These are phyloP conservation scores for Protobothrops flavoviridis DNA, from an alignment of 2,113 vertebrate genomes.

Conservation along the genomic window DNA sequence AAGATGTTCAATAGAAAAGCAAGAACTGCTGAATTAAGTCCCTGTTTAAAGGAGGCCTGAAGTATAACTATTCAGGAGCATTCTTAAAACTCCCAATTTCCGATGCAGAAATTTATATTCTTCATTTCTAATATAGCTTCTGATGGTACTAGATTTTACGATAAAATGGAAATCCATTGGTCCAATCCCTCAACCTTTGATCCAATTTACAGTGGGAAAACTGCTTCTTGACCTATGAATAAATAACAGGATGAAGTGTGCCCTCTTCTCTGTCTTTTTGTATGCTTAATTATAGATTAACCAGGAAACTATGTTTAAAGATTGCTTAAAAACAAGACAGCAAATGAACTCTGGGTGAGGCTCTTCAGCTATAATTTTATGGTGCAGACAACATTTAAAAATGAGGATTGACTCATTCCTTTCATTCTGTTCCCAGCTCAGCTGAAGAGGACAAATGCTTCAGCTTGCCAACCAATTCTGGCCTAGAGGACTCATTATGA, in stretches of 20 bases:
- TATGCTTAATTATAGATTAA: not conserved
- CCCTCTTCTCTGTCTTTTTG: not conserved
- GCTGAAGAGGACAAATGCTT: not conserved
- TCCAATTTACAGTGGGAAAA: not conserved
- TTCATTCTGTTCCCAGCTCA: not conserved
- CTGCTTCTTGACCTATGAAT: not conserved
- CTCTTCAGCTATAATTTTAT: not conserved
- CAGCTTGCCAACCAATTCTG: not conserved
- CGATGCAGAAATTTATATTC: not conserved
- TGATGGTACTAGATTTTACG: not conserved
- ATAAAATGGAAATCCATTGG: not conserved
- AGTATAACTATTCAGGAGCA: not conserved
- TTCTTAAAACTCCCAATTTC: slow-evolving; percentile 2
- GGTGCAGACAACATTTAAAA: not conserved
- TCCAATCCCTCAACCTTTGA: not conserved
- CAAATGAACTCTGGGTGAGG: not conserved
- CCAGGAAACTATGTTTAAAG: not conserved
- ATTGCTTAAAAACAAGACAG: not conserved
- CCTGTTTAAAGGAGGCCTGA: not conserved
- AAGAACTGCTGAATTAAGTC: not conserved
- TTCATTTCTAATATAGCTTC: not conserved
- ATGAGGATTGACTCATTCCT: not conserved
- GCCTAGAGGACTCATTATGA: not conserved
- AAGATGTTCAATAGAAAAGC: slow-evolving; percentile 6
- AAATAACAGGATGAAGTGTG: not conserved